Base-by-base conservation (phyloP, 1,140 invertebrate genomes). In the Euglossa dilemma region DNA sequence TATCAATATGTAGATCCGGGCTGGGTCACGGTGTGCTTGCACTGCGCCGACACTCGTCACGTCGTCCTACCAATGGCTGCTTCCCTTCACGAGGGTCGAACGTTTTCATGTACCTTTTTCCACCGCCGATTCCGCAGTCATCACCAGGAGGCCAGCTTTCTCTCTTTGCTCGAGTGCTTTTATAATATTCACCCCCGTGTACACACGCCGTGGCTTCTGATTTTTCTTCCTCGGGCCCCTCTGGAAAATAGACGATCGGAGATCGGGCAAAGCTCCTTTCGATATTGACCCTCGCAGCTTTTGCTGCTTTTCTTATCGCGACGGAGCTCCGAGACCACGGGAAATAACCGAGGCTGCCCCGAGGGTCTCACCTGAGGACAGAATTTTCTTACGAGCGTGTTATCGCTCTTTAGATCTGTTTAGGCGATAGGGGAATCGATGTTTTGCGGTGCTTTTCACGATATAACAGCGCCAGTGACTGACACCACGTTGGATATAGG, bases 121-220 rank as follows among this genome's bases (percentile, higher is more conserved):
- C 63, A 80, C 84, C 67, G 63, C 52, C 67, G 47, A 43, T 73
- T 64, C 57, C 54, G 36, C 61, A 66, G 70, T 66, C 79, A 28
- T 81, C 73, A 71, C 11, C 43, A 70, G 67, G 36, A 66, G 56
- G 28, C 18, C 75, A 52, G 57, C n/a, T 59, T 67, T 54, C 56
- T 74, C 70, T 57, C 70, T 86, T 59, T 83, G 66, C 84, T 82
- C 83, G 89, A 91, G 87, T 90, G 90, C 90, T 91, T 92, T 92
- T 92, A 92, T 92, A 92, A 92, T 93, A 93, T 93, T 93, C 91
- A 92, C 90, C 90, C 91, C 73, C 64, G 82, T 79, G 85, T 87
- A 88, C 85, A 87, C 87, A 87, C 69, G 56, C 56, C 63, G 36
- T 23, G 45, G 45, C 63, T 59, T 66, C 63, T 81, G 85, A 85